Evolutionary conservation across 2,888 invertebrate species (phyloP), one percentile per base, ranked within the genome.

Genomic region (Panorpa germanica): DNA sequence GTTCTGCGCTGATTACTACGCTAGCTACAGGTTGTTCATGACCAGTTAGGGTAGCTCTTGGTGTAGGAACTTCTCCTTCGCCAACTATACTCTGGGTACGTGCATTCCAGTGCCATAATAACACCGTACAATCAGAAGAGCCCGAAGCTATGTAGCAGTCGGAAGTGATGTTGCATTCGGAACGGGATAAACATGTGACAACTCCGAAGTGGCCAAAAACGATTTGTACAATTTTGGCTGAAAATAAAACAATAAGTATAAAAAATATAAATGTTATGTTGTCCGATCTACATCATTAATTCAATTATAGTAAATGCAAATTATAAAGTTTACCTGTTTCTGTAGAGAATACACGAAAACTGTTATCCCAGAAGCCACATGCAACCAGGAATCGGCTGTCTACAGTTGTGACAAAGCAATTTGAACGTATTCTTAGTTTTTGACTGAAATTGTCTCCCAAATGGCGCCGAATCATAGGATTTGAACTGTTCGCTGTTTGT

Each of bases 291-390:
- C 6, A 19, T 19, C 15, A 24, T 24, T 37, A 37, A 19, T 24
- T 26, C 14, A 28, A 33, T 14, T n/a, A 36, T 27, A 29, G 28
- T 8, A 9, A 14, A 21, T 14, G 17, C 22, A 24, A 15, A 23
- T 24, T 27, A 14, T 24, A 31, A 28, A 15, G 13, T 31, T 3
- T 26, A 85, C 90, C 90, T 35, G 86, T 83, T 49, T 98, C 98
- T 0, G 95, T 88, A 26, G 85, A 85, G 57, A 95, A 96, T 11
- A 98, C 90, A 5, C 98, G 62, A 61, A 98, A 98, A 56, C 93
- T 93, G 57, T 96, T 96, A 54, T 99, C 98, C 88, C 96, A 96
- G 60, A 96, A 98, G 31, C 98, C 98, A 48, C 93, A 91, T 2
- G 96, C 93, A 39, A 99, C 82, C 40, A 99, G 70, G 58, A 90